Evolutionary conservation across 2,113 vertebrate species (phyloP).

Genomic region (Dicerorhinus sumatrensis): DNA sequence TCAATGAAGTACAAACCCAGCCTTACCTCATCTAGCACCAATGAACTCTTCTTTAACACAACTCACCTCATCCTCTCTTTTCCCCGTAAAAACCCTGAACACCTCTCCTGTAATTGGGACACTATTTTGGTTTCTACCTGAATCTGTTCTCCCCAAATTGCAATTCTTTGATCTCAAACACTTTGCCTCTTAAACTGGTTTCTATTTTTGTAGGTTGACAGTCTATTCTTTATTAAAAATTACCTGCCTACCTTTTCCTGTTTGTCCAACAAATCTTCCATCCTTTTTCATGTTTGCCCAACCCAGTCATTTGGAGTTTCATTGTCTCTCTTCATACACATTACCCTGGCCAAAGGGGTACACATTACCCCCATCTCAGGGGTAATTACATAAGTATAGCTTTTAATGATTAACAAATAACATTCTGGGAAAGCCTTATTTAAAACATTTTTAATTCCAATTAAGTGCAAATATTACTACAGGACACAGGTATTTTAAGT

Average conservation of each 20-base stretch:
- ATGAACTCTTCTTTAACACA: too few species aligned
- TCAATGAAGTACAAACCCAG: too few species aligned
- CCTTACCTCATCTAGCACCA: too few species aligned
- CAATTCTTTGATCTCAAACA: too few species aligned
- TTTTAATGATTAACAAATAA: constrained; percentile 11
- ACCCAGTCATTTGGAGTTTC: neutral
- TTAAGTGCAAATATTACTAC: neutral
- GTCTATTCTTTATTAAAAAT: neutral
- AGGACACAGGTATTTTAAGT: neutral
- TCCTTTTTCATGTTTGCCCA: neutral
- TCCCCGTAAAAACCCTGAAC: too few species aligned
- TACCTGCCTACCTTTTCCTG: neutral
- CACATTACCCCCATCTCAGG: neutral
- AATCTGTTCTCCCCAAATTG: too few species aligned
- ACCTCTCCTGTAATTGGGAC: too few species aligned
- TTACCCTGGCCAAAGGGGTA: neutral
- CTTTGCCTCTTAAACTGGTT: too few species aligned
- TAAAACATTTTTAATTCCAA: constrained; percentile 46
- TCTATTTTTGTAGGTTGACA: too few species aligned
- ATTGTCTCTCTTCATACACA: neutral
- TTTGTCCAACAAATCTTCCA: neutral
- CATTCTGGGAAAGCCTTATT: neutral
- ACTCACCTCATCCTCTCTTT: too few species aligned
- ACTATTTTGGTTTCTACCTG: too few species aligned
- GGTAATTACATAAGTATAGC: constrained; percentile 15